Percentiles rank a stretch among this genome's conserved stretches.
phyloP scores from a whole-genome alignment of 2,888 invertebrate genomes.

The Alcis repandata region DNA sequence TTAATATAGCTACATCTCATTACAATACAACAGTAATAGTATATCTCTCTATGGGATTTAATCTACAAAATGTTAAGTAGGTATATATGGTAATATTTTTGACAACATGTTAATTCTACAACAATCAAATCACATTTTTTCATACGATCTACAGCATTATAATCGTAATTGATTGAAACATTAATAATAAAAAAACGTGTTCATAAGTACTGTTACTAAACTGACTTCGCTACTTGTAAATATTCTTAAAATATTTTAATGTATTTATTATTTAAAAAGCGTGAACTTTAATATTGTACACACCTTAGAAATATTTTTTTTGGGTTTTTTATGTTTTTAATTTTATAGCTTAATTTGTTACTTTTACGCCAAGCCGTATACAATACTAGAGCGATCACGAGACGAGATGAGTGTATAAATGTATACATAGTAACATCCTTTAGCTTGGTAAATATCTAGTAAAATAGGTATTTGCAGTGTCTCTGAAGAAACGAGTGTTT shows the following conservation, averaged over 20 bases:
- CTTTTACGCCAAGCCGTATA: conserved; percentile 80
- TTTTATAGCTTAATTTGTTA: conserved; percentile 79
- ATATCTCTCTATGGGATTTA: conserved; percentile 81
- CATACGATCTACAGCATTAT: conserved; percentile 72
- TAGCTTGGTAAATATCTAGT: conserved; percentile 77
- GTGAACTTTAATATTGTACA: conserved; percentile 83
- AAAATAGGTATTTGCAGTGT: conserved; percentile 71
- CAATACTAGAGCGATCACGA: conserved; percentile 81
- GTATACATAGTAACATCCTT: conserved; percentile 74
- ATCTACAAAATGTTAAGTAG: conserved; percentile 77
- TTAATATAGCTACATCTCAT: conserved; percentile 68
- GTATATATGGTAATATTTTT: conserved; percentile 69
- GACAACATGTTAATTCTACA: conserved; percentile 81
- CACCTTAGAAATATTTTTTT: conserved; percentile 76
- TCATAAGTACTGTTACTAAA: conserved; percentile 79
- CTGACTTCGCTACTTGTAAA: conserved; percentile 79
- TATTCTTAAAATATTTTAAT: conserved; percentile 81
- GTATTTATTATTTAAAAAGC: conserved; percentile 69
- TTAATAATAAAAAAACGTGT: conserved; percentile 63
- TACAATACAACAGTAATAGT: conserved; percentile 82
- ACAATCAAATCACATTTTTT: conserved; percentile 83
- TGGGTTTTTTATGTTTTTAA: conserved; percentile 61
- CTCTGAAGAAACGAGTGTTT: conserved; percentile 57
- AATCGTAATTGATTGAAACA: conserved; percentile 67
- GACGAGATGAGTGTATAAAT: conserved; percentile 73